phyloP scores from a whole-genome alignment of 2,113 vertebrate species.

The Struthio camelus region DNA sequence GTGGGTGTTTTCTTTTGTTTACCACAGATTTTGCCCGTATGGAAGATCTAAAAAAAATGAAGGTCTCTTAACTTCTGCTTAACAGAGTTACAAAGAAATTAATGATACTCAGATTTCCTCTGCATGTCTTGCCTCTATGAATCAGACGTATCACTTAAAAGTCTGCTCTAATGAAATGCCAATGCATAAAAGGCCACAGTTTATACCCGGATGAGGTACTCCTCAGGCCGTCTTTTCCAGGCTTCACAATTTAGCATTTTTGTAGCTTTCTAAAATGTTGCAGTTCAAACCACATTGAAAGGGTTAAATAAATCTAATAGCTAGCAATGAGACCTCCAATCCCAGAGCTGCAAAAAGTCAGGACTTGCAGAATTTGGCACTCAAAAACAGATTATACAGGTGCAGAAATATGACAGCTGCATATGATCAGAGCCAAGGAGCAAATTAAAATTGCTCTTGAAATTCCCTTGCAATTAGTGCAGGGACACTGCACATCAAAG shows the following conservation, averaged over 20 bases:
- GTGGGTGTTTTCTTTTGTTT: neutral
- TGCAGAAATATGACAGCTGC: conserved; percentile 53
- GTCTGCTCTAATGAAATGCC: neutral
- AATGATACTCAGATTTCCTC: too few relatives aligned
- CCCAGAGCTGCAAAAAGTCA: neutral
- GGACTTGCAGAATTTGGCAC: conserved; percentile 38
- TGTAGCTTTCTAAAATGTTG: neutral
- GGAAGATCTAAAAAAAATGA: neutral
- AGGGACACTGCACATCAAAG: conserved; percentile 40
- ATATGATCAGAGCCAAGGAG: neutral
- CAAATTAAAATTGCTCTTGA: conserved; percentile 3
- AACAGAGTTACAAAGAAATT: neutral
- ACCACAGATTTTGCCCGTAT: neutral
- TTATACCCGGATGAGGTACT: neutral
- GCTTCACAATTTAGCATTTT: neutral
- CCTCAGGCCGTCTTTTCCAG: neutral
- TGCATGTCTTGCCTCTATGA: accelerated
- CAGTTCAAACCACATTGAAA: neutral
- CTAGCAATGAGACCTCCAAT: neutral
- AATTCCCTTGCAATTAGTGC: conserved; percentile 43
- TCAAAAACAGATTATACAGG: conserved; percentile 16
- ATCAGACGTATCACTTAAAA: neutral
- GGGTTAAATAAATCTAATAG: neutral
- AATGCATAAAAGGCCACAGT: neutral
- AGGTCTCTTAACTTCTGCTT: neutral